A percentile compares a stretch with the other conserved stretches of the same genome.
These are phyloP conservation scores for Corapipo altera DNA, from an alignment of 2,113 vertebrate genomes.

Conservation along the genomic window DNA sequence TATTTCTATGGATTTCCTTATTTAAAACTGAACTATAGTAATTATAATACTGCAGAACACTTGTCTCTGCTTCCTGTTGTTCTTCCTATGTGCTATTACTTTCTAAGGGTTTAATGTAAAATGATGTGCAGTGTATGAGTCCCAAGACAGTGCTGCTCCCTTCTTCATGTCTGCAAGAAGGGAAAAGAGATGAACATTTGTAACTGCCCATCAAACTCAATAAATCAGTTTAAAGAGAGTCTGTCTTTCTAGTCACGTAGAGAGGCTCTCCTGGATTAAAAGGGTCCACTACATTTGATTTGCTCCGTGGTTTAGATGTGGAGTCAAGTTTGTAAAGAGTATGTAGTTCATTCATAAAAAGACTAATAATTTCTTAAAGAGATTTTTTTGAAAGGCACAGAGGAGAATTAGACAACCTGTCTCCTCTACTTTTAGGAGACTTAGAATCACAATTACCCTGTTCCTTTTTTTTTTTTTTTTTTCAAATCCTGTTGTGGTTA, in stretches of 20 bases:
- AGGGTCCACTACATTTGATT: conserved; percentile 9
- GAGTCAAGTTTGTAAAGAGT: background rate
- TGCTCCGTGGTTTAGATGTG: background rate
- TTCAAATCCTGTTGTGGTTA: background rate
- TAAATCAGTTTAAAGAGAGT: background rate
- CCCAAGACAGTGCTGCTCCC: background rate
- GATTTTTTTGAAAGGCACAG: background rate
- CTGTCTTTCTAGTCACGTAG: background rate
- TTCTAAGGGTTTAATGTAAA: background rate
- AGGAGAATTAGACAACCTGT: background rate
- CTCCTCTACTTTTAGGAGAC: background rate
- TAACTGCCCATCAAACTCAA: background rate
- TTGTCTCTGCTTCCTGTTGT: background rate
- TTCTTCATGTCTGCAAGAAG: background rate
- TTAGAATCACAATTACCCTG: background rate
- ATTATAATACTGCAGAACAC: background rate
- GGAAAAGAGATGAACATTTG: background rate
- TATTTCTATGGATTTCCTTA: background rate
- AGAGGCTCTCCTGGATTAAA: conserved; percentile 4
- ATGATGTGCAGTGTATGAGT: background rate
- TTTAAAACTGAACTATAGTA: background rate
- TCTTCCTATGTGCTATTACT: background rate
- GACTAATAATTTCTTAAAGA: background rate
- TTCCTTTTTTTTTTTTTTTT: background rate
- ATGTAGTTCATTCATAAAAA: background rate